Evolutionary conservation across 2,113 vertebrate genomes (phyloP).

Genomic region (Clinocottus analis): DNA sequence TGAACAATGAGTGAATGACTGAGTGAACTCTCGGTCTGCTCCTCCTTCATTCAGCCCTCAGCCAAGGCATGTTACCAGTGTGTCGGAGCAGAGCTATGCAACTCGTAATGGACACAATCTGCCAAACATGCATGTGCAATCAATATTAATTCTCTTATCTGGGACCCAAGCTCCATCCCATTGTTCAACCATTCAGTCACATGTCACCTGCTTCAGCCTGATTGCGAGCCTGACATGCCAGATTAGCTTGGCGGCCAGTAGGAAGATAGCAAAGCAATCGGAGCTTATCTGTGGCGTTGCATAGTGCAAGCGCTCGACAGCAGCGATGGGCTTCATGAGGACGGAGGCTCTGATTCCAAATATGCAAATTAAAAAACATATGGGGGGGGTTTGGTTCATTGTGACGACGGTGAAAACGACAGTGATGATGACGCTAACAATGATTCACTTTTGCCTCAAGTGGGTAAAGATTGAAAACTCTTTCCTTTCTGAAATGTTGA

Average conservation of each 20-base stretch:
- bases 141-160: conserved; percentile 81
- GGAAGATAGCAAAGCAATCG: conserved; percentile 60
- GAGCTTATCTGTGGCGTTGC: conserved; percentile 56
- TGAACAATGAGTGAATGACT: background rate
- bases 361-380: conserved; percentile 7
- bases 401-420: background rate
- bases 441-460: background rate
- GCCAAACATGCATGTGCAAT: conserved; percentile 73
- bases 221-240: conserved; percentile 63
- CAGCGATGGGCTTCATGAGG: conserved; percentile 4
- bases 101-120: conserved; percentile 68
- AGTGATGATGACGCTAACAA: background rate
- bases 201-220: conserved; percentile 71
- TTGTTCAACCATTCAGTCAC: conserved; percentile 72
- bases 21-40: background rate
- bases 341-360: conserved; percentile 26
- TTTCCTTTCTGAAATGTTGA: background rate
- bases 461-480: background rate
- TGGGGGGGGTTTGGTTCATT: background rate
- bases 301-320: conserved; percentile 30
- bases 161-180: conserved; percentile 52
- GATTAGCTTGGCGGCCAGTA: conserved; percentile 56
- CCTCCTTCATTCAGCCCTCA: conserved; percentile 6
- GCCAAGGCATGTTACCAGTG: conserved; percentile 1
- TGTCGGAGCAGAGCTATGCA: conserved; percentile 50